Percentiles rank a stretch among this genome's conserved stretches.
phyloP scores from a whole-genome alignment of 2,113 vertebrate genomes.

The Alethe diademata region DNA sequence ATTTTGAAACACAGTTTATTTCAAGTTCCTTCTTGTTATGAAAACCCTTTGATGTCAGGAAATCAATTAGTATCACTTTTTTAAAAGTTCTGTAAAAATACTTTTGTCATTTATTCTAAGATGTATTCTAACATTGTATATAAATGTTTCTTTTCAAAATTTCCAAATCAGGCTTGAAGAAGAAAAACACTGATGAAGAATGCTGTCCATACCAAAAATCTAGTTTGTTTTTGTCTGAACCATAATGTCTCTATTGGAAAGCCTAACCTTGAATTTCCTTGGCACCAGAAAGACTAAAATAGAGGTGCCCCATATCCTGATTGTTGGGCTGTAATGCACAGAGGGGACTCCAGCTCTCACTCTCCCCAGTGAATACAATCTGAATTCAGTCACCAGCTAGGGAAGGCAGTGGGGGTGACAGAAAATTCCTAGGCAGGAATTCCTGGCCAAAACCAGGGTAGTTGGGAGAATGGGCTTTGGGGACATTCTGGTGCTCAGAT shows the following conservation, averaged over 20 bases:
- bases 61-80: background rate
- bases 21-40: background rate
- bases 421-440: background rate
- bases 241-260: background rate
- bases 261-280: background rate
- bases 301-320: background rate
- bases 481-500: background rate
- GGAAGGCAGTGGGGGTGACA: background rate
- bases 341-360: background rate
- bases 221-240: background rate
- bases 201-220: background rate
- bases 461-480: background rate
- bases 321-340: rapidly evolving
- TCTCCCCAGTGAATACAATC: background rate
- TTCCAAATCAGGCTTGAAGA: background rate
- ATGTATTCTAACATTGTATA: background rate
- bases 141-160: background rate
- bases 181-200: background rate
- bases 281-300: background rate
- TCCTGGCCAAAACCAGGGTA: background rate
- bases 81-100: background rate
- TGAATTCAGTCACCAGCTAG: background rate
- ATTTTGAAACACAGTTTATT: background rate
- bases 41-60: background rate
- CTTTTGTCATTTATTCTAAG: background rate